Evolutionary conservation across 2,888 invertebrate genomes (phyloP).

Genomic region (Ochropleura leucogaster): DNA sequence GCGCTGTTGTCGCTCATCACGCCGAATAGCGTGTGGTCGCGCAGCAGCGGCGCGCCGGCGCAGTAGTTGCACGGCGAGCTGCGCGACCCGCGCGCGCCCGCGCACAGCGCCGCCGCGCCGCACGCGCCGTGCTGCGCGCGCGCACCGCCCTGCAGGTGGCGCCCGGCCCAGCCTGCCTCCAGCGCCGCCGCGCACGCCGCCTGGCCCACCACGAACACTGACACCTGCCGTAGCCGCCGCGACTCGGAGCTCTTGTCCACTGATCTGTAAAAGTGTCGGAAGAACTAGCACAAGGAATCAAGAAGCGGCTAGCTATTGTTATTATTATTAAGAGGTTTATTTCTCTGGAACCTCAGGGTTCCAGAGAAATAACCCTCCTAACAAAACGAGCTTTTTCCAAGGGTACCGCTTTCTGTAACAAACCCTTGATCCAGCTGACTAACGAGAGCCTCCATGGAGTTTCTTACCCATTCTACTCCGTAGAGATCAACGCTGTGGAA

Average conservation of each 20-base stretch:
- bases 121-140: constrained; percentile 51
- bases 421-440: no score
- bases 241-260: constrained; percentile 59
- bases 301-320: neutral
- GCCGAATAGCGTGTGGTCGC: constrained; percentile 69
- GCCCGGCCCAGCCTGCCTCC: constrained; percentile 65
- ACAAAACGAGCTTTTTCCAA: no score
- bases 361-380: no score
- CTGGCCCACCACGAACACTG: constrained; percentile 60
- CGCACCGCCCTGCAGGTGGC: constrained; percentile 67
- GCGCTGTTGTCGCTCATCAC: constrained; percentile 74
- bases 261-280: constrained; percentile 46
- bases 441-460: no score
- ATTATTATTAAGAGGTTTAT: no score
- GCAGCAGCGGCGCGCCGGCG: constrained; percentile 81
- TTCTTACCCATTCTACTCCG: no score
- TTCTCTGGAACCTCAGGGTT: no score
- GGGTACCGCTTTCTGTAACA: no score
- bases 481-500: no score
- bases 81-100: constrained; percentile 67
- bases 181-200: constrained; percentile 59
- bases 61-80: constrained; percentile 77
- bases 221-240: constrained; percentile 68
- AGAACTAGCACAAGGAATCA: neutral
- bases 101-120: constrained; percentile 67